Conservation (phyloP, 2,888 invertebrate species). For the Odontocolon sp. region DNA sequence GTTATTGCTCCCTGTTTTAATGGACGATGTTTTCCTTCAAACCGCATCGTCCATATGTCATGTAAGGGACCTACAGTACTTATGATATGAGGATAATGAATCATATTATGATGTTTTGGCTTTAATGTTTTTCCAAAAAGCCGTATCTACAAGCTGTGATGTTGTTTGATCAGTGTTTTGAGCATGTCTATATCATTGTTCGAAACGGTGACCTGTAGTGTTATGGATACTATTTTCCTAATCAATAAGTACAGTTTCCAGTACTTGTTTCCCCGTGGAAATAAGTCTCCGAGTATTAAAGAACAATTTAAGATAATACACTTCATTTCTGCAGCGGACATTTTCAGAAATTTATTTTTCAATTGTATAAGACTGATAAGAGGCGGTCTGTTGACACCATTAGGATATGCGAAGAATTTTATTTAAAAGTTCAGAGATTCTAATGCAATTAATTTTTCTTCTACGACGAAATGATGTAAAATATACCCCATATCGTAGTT, state of each 20-base stretch:
- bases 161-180: constrained; percentile 11
- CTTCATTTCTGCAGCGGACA: constrained; percentile 54
- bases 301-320: constrained; percentile 49
- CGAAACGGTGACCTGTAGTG: neutral
- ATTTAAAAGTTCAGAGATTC: constrained; percentile 52
- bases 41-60: constrained; percentile 47
- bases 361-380: constrained; percentile 34
- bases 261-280: constrained; percentile 36
- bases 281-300: constrained; percentile 50
- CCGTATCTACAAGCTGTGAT: constrained; percentile 19
- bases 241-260: constrained; percentile 41
- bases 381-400: constrained; percentile 43
- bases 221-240: constrained; percentile 35
- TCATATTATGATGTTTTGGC: constrained; percentile 42
- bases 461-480: constrained; percentile 36
- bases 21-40: constrained; percentile 33
- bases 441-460: constrained; percentile 50
- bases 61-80: constrained; percentile 22
- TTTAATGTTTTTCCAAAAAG: constrained; percentile 2
- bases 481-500: constrained; percentile 50
- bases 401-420: constrained; percentile 45
- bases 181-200: neutral
- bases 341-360: constrained; percentile 35
- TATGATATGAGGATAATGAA: constrained; percentile 44
- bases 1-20: constrained; percentile 27